A percentile compares a stretch with the other conserved stretches of the same genome.
Conservation (phyloP, 2,113 vertebrate genomes). For the rat (Rattus norvegicus) region GRCr8 NC_086032.1:99658501-99659000, state of each 20-base stretch:
- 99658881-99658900: too few relatives aligned
- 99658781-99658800: constrained; percentile 46
- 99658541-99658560: not conserved
- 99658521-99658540: not conserved
- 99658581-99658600: too few relatives aligned
- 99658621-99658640: not conserved
- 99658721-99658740: constrained; percentile 44
- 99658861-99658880: too few relatives aligned
- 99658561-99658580: not conserved
- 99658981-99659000: constrained; percentile 47
- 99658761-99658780: not conserved
- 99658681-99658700: not conserved
- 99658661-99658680: constrained; percentile 16
- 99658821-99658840: constrained; percentile 42
- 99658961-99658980: too few relatives aligned
- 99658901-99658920: too few relatives aligned
- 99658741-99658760: constrained; percentile 29
- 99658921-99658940: too few relatives aligned
- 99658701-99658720: not conserved
- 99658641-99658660: constrained; percentile 47
- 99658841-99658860: constrained; percentile 17
- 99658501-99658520: not conserved
- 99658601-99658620: not conserved
- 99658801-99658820: constrained; percentile 14
- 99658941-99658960: too few relatives aligned